Percentiles rank a stretch among this genome's conserved stretches.
Evolutionary conservation across 2,888 invertebrate genomes (phyloP).

Genomic region (Tridacna crocea): DNA sequence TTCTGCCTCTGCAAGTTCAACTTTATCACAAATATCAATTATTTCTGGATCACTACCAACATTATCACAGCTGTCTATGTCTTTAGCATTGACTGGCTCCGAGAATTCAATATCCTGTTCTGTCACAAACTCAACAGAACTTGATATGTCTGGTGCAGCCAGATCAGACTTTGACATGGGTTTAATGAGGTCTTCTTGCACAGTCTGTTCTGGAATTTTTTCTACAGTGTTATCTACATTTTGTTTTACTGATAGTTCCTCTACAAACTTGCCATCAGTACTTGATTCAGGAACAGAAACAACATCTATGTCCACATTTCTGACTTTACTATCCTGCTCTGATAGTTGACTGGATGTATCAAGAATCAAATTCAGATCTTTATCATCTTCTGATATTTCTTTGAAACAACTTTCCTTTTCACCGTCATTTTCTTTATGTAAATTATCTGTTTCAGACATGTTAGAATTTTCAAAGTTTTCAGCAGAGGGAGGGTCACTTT

Average conservation of each 20-base stretch:
- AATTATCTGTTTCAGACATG: neutral
- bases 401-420: constrained; percentile 38
- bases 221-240: neutral
- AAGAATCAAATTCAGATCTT: neutral
- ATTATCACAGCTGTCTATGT: constrained; percentile 22
- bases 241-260: neutral
- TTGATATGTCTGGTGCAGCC: constrained; percentile 50
- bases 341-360: neutral
- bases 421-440: too few species aligned
- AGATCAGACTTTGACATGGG: neutral
- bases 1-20: constrained; percentile 14
- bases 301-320: neutral
- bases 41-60: constrained; percentile 53
- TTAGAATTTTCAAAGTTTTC: neutral
- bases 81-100: neutral
- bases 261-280: neutral
- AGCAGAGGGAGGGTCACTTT: neutral
- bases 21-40: constrained; percentile 48
- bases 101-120: constrained; percentile 40
- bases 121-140: constrained; percentile 61
- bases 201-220: neutral
- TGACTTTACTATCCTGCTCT: neutral
- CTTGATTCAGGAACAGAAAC: constrained; percentile 10
- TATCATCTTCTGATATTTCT: constrained; percentile 38
- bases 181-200: neutral